A percentile compares a stretch with the other conserved stretches of the same genome.
Conservation (phyloP, 2,888 invertebrate species). For the Torymus auratus region DNA sequence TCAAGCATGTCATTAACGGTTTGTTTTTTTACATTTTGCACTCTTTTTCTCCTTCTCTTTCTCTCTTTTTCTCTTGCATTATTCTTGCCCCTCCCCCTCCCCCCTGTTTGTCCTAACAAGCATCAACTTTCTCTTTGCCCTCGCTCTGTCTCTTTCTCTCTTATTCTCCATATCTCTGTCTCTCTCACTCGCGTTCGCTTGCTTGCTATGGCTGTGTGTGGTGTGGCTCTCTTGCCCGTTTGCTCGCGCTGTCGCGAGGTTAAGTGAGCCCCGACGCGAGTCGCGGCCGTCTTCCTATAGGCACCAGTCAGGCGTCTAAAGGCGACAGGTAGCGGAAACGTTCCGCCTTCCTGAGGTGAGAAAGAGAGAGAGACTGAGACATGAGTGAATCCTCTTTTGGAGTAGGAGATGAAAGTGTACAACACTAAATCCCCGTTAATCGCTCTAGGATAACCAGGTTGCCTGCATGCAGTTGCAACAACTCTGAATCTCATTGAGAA, state of each 20-base stretch:
- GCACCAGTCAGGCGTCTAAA: background rate
- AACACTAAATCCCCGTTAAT: conserved; percentile 52
- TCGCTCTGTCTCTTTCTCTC: background rate
- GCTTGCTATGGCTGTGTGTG: background rate
- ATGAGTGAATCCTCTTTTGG: background rate
- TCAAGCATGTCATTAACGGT: background rate
- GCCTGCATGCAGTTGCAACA: conserved; percentile 23
- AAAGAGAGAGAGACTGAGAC: conserved; percentile 6
- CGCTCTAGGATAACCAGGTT: conserved; percentile 42
- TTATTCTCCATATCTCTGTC: background rate
- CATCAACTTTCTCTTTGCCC: background rate
- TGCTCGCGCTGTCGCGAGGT: background rate
- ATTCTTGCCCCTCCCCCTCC: background rate
- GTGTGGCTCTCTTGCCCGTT: background rate
- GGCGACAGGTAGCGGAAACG: conserved; percentile 18
- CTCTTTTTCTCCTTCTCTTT: background rate
- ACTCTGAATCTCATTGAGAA: conserved; percentile 6
- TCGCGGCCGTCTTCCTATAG: background rate
- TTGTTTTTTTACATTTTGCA: conserved; percentile 20
- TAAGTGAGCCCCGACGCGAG: background rate
- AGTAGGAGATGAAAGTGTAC: background rate
- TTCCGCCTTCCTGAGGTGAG: background rate
- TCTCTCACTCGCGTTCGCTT: background rate
- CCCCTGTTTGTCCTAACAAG: too few relatives aligned
- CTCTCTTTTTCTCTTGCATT: background rate